These are phyloP conservation scores for Mesorhabditis spiculigera DNA, from an alignment of 2,888 invertebrate genomes.

Conservation along the genomic window DNA sequence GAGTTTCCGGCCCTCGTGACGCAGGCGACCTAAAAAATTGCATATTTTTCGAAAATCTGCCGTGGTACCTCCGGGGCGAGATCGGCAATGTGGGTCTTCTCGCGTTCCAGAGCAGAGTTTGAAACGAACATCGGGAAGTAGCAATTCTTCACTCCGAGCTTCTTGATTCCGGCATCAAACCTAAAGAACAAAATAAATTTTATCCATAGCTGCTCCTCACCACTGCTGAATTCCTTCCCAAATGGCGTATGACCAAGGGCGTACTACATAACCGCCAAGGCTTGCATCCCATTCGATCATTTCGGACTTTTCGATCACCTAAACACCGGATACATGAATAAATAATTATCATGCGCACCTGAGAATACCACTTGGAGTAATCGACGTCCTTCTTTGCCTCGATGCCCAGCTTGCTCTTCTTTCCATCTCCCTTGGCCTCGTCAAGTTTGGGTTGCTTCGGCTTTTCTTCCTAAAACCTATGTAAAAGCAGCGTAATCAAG, in stretches of 20 bases:
- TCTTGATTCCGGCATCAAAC: constrained; percentile 62
- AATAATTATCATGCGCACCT: constrained; percentile 29
- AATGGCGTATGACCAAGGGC: constrained; percentile 92
- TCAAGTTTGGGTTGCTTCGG: constrained; percentile 13
- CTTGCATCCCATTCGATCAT: constrained; percentile 99
- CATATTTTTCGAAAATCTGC: too few relatives aligned
- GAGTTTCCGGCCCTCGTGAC: constrained; percentile 89
- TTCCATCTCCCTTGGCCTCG: constrained; percentile 59
- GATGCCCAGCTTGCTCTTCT: constrained; percentile 88
- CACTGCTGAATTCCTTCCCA: constrained; percentile 77
- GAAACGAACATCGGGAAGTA: constrained; percentile 99
- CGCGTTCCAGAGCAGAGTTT: constrained; percentile 80
- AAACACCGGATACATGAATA: constrained; percentile 11
- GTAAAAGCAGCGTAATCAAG: neutral
- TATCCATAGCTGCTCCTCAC: neutral
- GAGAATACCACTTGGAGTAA: constrained; percentile 95
- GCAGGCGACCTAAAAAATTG: constrained; percentile 73
- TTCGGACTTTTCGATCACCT: constrained; percentile 81
- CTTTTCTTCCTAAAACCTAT: constrained; percentile 20
- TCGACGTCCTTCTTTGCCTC: constrained; percentile 89
- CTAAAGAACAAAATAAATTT: constrained; percentile 16
- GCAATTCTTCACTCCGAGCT: constrained; percentile 88
- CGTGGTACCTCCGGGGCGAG: constrained; percentile 87
- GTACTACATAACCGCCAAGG: constrained; percentile 97
- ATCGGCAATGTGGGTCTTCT: constrained; percentile 93